Base-by-base conservation (phyloP, 1,140 invertebrate species). In the Hypsibius dujardini region DNA sequence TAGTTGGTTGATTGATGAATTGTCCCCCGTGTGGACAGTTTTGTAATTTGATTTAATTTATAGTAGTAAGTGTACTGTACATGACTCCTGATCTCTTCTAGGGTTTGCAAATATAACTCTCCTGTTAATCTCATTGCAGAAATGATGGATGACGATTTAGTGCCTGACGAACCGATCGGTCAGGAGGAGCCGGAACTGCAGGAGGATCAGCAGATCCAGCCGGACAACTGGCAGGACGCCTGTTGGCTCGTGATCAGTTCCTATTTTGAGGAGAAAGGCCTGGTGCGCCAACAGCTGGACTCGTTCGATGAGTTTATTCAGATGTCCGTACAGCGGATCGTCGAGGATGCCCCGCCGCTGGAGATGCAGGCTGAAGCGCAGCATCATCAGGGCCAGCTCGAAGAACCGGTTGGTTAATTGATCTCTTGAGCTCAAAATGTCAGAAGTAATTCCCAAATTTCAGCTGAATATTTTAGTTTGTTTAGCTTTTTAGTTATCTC, bases 241-340 rank as follows among this genome's bases (percentile, higher is more conserved):
- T 98, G 94, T 77, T 98, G 95, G 95, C 95, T 97, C 79, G 94
- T 98, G 59, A 98, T 98, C 76, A 95, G 93, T 77, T 91, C 95
- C 1, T 98, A 98, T 81, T 98, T 98, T 81, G 95, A 98, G 79
- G 95, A 98, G 79, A 98, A 98, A 82, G 95, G 82, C 80, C 83
- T 98, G 60, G 95, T 98, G n/a, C 84, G 95, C 70, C 95, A 98
- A 78, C 95, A 98, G 77, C 81, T 98, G 73, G 95, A 98, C 77
- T 97, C 92, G 75, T 98, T 98, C 81, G 95, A 98, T 84, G 95
- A 98, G 82, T 98, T 98, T 78, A 97, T 98, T 79, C 93, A 97
- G 78, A 98, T 98, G 93, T 97, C 93, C 12, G 93, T 98, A 42
- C 95, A 98, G 78, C 84, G 94, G 74, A 98, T 98, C 79, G 94